phyloP scores from a whole-genome alignment of 1,140 invertebrate species.

The Trichonephila clavata region DNA sequence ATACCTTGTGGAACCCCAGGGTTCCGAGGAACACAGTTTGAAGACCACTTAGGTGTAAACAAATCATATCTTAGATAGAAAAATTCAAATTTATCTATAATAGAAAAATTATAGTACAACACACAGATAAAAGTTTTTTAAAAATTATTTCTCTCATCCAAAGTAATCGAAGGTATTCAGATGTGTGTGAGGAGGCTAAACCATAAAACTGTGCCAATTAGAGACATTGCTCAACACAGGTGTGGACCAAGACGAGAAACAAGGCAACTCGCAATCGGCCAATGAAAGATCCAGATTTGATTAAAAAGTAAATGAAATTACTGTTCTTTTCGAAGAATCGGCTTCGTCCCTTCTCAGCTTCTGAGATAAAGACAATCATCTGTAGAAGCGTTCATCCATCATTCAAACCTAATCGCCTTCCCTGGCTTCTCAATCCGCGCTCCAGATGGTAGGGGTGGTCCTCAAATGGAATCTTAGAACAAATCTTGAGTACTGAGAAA shows the following conservation, averaged over 20 bases:
- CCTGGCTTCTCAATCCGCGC: neutral
- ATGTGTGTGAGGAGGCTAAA: neutral
- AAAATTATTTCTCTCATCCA: neutral
- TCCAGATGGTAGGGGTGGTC: constrained; percentile 47
- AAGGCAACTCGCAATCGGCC: no score
- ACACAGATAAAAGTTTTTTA: neutral
- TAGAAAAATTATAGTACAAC: neutral
- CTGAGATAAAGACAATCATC: constrained; percentile 65
- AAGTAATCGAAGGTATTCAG: neutral
- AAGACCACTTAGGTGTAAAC: no score
- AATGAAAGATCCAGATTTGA: constrained; percentile 32
- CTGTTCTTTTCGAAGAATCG: constrained; percentile 30
- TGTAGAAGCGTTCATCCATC: constrained; percentile 56
- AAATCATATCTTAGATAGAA: no score
- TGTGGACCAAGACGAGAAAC: constrained; percentile 19
- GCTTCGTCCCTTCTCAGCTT: neutral
- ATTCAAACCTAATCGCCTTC: constrained; percentile 49
- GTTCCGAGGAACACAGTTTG: no score
- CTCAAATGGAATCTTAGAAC: constrained; percentile 14
- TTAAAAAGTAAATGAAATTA: constrained; percentile 74
- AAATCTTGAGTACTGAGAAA: neutral
- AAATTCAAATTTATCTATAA: neutral
- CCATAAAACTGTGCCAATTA: constrained; percentile 2
- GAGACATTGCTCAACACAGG: neutral
- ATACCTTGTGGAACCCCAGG: no score